These are phyloP conservation scores for Ceratotherium simum DNA, from an alignment of 2,113 vertebrate genomes.

Conservation along the genomic window DNA sequence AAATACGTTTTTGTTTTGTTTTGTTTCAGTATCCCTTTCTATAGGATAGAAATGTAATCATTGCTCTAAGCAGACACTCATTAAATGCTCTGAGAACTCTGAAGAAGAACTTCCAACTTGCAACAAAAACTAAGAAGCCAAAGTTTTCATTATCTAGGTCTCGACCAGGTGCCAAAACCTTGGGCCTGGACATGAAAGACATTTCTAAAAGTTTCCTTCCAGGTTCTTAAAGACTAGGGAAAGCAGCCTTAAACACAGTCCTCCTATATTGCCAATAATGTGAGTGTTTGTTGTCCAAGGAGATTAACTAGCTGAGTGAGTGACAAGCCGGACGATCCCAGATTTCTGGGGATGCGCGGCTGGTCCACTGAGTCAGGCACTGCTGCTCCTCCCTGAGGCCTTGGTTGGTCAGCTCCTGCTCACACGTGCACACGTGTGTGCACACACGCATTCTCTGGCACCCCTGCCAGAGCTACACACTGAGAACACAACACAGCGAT, in stretches of 20 bases:
- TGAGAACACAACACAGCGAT: not conserved
- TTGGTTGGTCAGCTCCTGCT: not conserved
- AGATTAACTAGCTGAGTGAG: not conserved
- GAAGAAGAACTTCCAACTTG: not conserved
- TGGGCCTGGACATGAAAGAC: not conserved
- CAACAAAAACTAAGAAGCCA: not conserved
- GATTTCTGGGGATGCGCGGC: not conserved
- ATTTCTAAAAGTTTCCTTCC: not conserved
- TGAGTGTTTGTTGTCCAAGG: not conserved
- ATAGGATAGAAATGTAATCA: not conserved
- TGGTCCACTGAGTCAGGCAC: not conserved
- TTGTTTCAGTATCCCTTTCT: not conserved
- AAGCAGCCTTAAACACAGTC: not conserved
- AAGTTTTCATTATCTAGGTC: not conserved
- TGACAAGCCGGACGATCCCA: not conserved
- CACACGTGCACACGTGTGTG: not conserved
- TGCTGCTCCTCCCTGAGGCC: not conserved
- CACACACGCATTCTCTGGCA: not conserved
- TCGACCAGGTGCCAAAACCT: not conserved
- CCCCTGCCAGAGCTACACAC: not conserved
- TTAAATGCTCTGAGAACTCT: not conserved
- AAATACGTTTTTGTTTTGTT: not conserved
- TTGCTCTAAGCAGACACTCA: not conserved
- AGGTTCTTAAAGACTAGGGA: constrained; percentile 28
- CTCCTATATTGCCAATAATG: not conserved